phyloP scores from a whole-genome alignment of 2,888 invertebrate species.

The Unio pictorum region DNA sequence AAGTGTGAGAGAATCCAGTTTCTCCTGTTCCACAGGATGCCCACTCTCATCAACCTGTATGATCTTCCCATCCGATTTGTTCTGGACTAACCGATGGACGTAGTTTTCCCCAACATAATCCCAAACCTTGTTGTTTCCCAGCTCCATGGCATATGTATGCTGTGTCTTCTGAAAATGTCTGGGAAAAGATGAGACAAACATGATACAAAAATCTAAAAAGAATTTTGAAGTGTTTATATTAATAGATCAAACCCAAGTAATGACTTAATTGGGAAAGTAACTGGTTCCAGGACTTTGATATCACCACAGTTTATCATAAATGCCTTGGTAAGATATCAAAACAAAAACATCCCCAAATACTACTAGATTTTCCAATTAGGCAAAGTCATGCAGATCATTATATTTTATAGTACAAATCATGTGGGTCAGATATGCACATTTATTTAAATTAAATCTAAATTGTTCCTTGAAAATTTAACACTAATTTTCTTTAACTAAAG shows the following conservation, averaged over 20 bases:
- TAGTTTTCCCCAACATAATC: slow-evolving; percentile 99
- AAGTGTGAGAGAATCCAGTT: slow-evolving; percentile 93
- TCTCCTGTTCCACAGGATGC: slow-evolving; percentile 77
- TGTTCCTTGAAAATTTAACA: too few relatives aligned
- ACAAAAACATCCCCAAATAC: too few relatives aligned
- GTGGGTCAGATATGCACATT: too few relatives aligned
- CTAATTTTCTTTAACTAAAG: too few relatives aligned
- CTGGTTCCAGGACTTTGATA: too few relatives aligned
- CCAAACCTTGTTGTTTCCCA: slow-evolving; percentile 98
- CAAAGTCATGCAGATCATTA: too few relatives aligned
- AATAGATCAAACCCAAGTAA: background rate
- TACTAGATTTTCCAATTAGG: too few relatives aligned
- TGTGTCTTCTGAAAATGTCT: slow-evolving; percentile 95
- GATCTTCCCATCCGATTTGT: slow-evolving; percentile 96
- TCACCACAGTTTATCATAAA: too few relatives aligned
- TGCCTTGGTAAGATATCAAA: too few relatives aligned
- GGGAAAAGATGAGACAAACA: slow-evolving; percentile 8
- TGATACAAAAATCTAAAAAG: background rate
- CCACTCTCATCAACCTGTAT: slow-evolving; percentile 76
- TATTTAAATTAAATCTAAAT: too few relatives aligned
- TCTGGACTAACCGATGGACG: slow-evolving; percentile 95
- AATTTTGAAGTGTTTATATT: background rate
- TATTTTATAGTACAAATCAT: too few relatives aligned
- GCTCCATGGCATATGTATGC: slow-evolving; percentile 96
- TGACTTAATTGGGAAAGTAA: too few relatives aligned